Conservation (phyloP, 2,113 vertebrate species). For the Sphaerodactylus townsendi region DNA sequence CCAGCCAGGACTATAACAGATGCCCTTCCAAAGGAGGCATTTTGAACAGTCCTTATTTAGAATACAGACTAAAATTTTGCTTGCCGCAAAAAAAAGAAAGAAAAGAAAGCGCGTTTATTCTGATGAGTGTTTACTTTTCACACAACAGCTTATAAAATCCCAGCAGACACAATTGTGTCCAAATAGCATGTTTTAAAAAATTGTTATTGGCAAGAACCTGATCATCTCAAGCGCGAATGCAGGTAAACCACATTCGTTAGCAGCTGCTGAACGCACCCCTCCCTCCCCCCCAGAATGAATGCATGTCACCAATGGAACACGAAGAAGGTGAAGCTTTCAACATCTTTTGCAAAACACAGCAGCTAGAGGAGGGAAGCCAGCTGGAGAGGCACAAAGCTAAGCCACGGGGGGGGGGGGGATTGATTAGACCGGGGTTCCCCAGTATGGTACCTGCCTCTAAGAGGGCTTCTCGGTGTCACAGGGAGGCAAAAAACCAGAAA, state of each 20-base stretch:
- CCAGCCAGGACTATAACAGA: background rate
- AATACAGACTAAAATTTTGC: background rate
- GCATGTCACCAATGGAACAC: background rate
- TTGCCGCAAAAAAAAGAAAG: background rate
- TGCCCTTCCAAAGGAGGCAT: background rate
- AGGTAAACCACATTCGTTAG: background rate
- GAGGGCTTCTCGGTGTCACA: too few species aligned
- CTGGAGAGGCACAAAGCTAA: background rate
- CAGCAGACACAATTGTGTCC: constrained; percentile 1
- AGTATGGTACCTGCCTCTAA: too few species aligned
- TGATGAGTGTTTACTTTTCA: background rate
- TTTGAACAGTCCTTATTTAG: background rate
- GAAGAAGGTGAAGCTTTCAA: background rate
- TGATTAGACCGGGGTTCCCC: background rate
- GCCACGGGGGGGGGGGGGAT: background rate
- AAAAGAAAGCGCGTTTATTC: background rate
- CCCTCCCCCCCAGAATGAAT: background rate
- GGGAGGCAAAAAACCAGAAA: too few species aligned
- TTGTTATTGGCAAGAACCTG: constrained; percentile 9
- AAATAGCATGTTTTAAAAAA: constrained; percentile 15
- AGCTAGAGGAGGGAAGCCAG: background rate
- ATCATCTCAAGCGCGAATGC: constrained; percentile 3
- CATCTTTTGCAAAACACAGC: background rate
- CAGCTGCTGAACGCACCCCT: background rate
- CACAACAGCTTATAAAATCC: constrained; percentile 20